Evolutionary conservation across 2,888 invertebrate species (phyloP).

Genomic region (Campoplex nolae): DNA sequence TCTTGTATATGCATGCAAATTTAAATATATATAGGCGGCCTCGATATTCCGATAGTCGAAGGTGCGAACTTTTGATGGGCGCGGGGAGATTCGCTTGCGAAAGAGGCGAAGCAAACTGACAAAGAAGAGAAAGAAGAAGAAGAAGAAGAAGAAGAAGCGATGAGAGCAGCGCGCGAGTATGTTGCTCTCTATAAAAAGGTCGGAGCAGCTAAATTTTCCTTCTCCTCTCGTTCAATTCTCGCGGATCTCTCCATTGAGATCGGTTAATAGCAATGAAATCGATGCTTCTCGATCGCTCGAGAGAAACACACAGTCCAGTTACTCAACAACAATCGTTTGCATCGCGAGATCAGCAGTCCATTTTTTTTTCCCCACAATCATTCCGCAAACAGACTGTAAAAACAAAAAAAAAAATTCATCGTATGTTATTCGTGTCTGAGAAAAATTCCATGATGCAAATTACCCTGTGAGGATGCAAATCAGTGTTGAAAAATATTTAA

Average conservation of each 20-base stretch:
- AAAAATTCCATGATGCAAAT: not conserved
- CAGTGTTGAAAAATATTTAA: too few relatives aligned
- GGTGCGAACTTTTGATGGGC: constrained; percentile 9
- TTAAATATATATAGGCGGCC: constrained; percentile 10
- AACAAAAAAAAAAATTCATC: not conserved
- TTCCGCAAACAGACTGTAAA: not conserved
- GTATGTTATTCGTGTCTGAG: not conserved
- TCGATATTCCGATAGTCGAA: constrained; percentile 18
- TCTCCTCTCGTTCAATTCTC: not conserved
- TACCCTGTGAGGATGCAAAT: not conserved
- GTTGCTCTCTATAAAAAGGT: not conserved
- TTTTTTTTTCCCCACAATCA: not conserved
- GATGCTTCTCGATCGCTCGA: not conserved
- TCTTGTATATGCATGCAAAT: not conserved
- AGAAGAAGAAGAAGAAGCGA: not conserved
- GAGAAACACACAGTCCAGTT: not conserved
- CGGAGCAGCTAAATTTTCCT: not conserved
- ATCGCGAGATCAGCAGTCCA: not conserved
- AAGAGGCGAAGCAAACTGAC: not conserved
- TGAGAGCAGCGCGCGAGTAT: too few relatives aligned
- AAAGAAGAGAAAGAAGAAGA: not conserved
- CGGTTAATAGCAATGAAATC: constrained; percentile 12
- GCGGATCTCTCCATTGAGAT: not conserved
- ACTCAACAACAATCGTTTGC: not conserved
- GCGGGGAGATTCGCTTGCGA: not conserved